Evolutionary conservation across 1,140 invertebrate genomes (phyloP).

Genomic region (Rhagoletis zephyria): DNA sequence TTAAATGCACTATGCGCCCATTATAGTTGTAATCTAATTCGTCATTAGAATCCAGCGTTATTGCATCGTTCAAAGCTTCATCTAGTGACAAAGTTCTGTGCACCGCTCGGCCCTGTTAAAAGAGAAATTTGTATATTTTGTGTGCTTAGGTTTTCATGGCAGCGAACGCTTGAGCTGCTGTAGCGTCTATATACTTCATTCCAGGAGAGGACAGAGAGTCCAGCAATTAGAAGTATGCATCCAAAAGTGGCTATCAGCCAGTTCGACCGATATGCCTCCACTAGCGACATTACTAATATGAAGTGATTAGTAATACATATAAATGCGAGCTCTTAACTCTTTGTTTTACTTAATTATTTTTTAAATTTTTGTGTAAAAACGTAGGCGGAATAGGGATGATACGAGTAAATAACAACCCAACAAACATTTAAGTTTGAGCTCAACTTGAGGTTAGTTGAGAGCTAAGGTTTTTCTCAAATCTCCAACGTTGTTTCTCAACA

Average conservation of each 20-base stretch:
- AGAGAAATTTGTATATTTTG: conserved; percentile 54
- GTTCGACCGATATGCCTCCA: conserved; percentile 77
- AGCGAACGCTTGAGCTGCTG: background rate
- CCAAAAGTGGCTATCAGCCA: conserved; percentile 80
- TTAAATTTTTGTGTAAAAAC: too few relatives aligned
- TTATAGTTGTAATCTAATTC: conserved; percentile 79
- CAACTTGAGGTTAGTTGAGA: background rate
- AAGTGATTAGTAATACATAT: too few relatives aligned
- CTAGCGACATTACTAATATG: conserved; percentile 70
- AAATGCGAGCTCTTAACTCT: too few relatives aligned
- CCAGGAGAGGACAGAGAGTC: conserved; percentile 80
- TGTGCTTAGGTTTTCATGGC: background rate
- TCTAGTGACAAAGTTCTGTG: conserved; percentile 81
- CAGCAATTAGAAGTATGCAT: conserved; percentile 75
- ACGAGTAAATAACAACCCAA: too few relatives aligned
- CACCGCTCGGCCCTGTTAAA: conserved; percentile 79
- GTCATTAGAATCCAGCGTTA: conserved; percentile 76
- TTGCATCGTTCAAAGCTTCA: conserved; percentile 79
- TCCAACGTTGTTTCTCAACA: too few relatives aligned
- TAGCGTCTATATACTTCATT: conserved; percentile 78
- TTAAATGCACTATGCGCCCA: conserved; percentile 84
- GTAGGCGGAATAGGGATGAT: too few relatives aligned
- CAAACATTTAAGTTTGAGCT: too few relatives aligned
- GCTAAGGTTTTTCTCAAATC: too few relatives aligned
- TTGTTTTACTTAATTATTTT: too few relatives aligned